A percentile compares a stretch with the other conserved stretches of the same genome.
Conservation (phyloP, 2,797 vertebrate species). For the Merluccius polli region DNA sequence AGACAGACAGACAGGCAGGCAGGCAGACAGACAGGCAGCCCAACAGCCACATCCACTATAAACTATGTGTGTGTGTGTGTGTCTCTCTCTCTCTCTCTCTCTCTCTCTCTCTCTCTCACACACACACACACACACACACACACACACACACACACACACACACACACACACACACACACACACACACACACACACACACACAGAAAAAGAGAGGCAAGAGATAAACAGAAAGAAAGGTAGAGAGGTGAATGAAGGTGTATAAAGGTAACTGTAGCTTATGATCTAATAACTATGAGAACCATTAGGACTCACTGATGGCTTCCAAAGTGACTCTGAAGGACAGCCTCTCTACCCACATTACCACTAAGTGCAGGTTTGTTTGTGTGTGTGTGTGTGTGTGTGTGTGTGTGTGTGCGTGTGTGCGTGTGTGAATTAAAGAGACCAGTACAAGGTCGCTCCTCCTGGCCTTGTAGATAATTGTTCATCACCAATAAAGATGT, state of each 20-base stretch:
- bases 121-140: not conserved
- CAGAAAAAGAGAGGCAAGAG: not conserved
- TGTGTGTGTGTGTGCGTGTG: constrained; percentile 14
- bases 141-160: not conserved
- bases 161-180: not conserved
- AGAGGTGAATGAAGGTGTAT: not conserved
- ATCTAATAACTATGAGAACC: not conserved
- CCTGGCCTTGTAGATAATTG: constrained; percentile 43
- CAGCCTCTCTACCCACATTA: constrained; percentile 13
- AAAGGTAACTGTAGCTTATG: not conserved
- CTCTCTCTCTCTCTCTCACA: no score
- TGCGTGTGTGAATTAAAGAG: constrained; percentile 28
- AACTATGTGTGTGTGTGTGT: no score
- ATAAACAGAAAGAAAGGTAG: not conserved
- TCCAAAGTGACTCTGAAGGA: constrained; percentile 54
- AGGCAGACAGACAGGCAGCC: no score
- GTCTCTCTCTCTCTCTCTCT: no score
- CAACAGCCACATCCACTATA: no score
- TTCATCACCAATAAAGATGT: constrained; percentile 45
- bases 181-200: not conserved
- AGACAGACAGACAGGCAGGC: no score
- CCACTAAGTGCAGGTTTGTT: constrained; percentile 8
- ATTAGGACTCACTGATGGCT: constrained; percentile 11
- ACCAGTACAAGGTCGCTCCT: constrained; percentile 35
- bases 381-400: constrained; percentile 19